Conservation (phyloP, 2,113 vertebrate species). For the Bufo gargarizans region DNA sequence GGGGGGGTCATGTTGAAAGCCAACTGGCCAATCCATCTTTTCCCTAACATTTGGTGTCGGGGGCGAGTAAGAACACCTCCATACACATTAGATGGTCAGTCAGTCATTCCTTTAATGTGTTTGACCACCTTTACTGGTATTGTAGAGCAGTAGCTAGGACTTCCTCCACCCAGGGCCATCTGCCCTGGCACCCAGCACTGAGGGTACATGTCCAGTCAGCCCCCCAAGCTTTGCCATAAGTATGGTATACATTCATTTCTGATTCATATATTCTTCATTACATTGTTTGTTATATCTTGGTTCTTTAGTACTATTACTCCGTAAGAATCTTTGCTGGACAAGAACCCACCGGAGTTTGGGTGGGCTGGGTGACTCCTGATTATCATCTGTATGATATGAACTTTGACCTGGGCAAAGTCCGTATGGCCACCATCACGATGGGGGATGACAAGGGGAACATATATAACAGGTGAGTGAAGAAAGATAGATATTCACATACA, state of each 20-base stretch:
- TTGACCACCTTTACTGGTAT: too few relatives aligned
- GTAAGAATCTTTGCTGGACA: constrained; percentile 89
- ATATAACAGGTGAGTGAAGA: constrained; percentile 81
- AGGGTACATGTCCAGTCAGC: not conserved
- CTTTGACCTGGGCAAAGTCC: constrained; percentile 89
- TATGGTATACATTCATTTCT: not conserved
- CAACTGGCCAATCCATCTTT: too few relatives aligned
- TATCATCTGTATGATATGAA: constrained; percentile 85
- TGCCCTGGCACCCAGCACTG: too few relatives aligned
- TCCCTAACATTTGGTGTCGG: not conserved
- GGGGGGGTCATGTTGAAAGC: too few relatives aligned
- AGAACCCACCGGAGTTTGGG: constrained; percentile 87
- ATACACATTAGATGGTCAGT: too few relatives aligned
- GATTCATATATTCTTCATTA: not conserved
- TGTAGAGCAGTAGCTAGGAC: too few relatives aligned
- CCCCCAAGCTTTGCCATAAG: too few relatives aligned
- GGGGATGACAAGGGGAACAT: constrained; percentile 90
- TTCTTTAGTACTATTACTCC: constrained; percentile 86
- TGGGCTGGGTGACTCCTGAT: constrained; percentile 92
- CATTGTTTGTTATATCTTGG: not conserved
- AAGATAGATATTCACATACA: not conserved
- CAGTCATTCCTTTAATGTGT: too few relatives aligned
- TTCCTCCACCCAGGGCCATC: too few relatives aligned
- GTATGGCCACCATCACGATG: constrained; percentile 86
- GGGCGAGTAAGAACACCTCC: too few relatives aligned